Base-by-base conservation (phyloP, 2,113 vertebrate species). In the Neolamprologus longior region DNA sequence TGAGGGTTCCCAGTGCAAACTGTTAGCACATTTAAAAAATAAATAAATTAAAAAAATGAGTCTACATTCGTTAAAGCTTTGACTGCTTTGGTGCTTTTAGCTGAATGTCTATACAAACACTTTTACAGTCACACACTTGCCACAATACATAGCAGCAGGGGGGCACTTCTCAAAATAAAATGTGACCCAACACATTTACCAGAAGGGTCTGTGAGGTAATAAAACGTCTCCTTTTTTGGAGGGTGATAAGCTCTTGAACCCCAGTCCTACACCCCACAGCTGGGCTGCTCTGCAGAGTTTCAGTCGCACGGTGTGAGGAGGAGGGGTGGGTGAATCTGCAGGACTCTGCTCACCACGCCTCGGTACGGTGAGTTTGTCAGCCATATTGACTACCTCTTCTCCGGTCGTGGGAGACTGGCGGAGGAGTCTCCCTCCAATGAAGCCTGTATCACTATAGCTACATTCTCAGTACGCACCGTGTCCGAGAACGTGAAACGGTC, bases 311-410 rank as follows among this genome's bases (percentile, higher is more conserved):
- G 63, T 47, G 53, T n/a, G 84, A 68, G 53, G 14, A 40, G 33
- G 61, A 26, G 31, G 33, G 58, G 88, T 63, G 86, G 55, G 85
- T 47, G 91, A 63, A 71, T 89, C 89, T 86, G 92, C 90, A 90
- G 89, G 94, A 85, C 90, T 91, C 58, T 0, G 53, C 81, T 91
- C 90, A 93, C 92, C 91, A 93, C 93, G 92, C 93, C 92, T 95
- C 93, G 63, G 82, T 37, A 90, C 89, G 86, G 90, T 89, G 83
- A 89, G 61, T 88, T 82, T 68, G 92, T 93, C 94, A 93, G 94
- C 93, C 94, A 95, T 94, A 93, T 94, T 95, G 94, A 91, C 85
- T 91, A 73, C 88, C 86, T 91, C 88, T 54, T 58, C 91, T 84
- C 82, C 86, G 86, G 82, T 24, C 17, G 86, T 42, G 89, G 85